Conservation (phyloP, 2,888 invertebrate species). For the Temnothorax unifasciatus region DNA sequence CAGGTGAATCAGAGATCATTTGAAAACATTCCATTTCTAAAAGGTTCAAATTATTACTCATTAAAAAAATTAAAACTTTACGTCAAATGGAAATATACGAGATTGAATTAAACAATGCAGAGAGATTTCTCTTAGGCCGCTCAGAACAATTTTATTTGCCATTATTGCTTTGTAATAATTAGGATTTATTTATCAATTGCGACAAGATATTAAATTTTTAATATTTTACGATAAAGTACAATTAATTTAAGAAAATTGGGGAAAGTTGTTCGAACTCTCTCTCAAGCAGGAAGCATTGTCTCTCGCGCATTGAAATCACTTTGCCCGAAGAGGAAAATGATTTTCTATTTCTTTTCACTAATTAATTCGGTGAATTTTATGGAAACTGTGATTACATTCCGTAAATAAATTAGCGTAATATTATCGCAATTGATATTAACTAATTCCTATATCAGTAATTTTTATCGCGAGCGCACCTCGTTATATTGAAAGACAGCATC, state of each 20-base stretch:
- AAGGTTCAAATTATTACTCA: not conserved
- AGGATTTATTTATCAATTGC: not conserved
- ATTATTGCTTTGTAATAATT: not conserved
- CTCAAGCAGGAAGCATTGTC: not conserved
- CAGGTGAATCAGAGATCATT: not conserved
- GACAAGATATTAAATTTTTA: not conserved
- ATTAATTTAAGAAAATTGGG: not conserved
- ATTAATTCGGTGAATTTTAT: not conserved
- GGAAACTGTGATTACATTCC: not conserved
- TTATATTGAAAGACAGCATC: not conserved
- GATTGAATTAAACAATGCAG: not conserved
- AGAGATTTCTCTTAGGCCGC: not conserved
- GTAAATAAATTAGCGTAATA: not conserved
- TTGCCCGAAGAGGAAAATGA: not conserved
- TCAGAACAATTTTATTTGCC: not conserved
- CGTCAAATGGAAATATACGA: not conserved
- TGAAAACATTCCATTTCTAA: not conserved
- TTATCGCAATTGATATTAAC: not conserved
- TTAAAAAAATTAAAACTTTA: too few species aligned
- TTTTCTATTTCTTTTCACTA: not conserved
- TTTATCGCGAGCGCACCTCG: not conserved
- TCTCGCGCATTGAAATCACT: conserved; percentile 3
- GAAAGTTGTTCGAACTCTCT: conserved; percentile 28
- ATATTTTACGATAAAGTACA: not conserved
- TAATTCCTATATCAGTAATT: not conserved